Evolutionary conservation across 2,113 vertebrate genomes (phyloP).

Genomic region (Cinclus mexicanus): DNA sequence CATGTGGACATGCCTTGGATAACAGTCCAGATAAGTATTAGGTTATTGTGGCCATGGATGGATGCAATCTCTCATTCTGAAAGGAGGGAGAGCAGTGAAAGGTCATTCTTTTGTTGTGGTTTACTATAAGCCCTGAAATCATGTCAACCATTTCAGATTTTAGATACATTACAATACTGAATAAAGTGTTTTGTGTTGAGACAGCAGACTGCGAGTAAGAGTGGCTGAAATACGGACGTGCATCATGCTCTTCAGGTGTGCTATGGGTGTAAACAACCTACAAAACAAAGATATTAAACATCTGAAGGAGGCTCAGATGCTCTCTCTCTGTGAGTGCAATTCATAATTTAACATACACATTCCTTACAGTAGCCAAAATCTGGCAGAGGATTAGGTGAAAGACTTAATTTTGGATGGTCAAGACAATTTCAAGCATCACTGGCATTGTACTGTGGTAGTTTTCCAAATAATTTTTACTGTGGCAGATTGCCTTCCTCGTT

Average conservation of each 20-base stretch:
- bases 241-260: background rate
- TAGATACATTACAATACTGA: background rate
- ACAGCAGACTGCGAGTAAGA: background rate
- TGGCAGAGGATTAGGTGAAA: background rate
- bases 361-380: background rate
- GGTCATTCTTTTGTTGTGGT: background rate
- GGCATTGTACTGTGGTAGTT: background rate
- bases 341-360: background rate
- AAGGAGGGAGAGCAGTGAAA: background rate
- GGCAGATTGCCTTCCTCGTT: background rate
- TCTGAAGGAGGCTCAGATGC: background rate
- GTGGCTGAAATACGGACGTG: background rate
- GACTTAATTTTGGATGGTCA: background rate
- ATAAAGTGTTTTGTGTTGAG: background rate
- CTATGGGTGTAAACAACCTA: background rate
- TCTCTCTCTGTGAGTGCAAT: background rate
- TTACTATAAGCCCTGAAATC: background rate
- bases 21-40: background rate
- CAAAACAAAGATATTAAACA: background rate
- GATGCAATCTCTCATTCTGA: background rate
- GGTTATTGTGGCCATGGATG: background rate
- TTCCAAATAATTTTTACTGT: background rate
- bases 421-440: background rate
- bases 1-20: background rate
- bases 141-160: background rate